Evolutionary conservation across 2,888 invertebrate genomes (phyloP).

Genomic region (Eupithecia tripunctaria): DNA sequence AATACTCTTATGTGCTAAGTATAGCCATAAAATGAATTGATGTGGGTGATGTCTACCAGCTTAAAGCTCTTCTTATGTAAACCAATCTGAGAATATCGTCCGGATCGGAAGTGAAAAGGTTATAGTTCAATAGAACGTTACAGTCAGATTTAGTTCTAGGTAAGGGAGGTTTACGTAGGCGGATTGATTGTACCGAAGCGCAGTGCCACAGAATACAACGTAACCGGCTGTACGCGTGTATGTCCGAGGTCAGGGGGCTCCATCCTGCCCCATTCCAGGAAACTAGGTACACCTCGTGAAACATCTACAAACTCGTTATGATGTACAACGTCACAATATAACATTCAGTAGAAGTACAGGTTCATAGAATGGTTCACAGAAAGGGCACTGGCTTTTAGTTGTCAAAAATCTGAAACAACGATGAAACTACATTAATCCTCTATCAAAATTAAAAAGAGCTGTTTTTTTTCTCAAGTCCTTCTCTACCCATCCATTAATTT

Average conservation of each 20-base stretch:
- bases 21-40: background rate
- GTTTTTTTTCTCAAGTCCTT: background rate
- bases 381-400: background rate
- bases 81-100: background rate
- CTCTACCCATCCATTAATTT: background rate
- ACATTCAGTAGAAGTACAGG: background rate
- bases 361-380: background rate
- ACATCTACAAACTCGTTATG: conserved; percentile 11
- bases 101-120: background rate
- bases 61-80: background rate
- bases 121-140: conserved; percentile 1
- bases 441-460: background rate
- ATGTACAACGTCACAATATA: conserved; percentile 9
- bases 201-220: conserved; percentile 29
- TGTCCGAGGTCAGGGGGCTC: conserved; percentile 27
- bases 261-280: conserved; percentile 17
- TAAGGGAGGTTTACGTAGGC: conserved; percentile 26
- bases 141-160: background rate
- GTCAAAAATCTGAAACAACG: background rate
- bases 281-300: conserved; percentile 18
- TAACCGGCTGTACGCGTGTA: conserved; percentile 28
- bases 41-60: background rate
- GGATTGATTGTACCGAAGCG: conserved; percentile 39
- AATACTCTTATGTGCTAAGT: background rate
- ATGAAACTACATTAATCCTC: background rate